Evolutionary conservation across 2,888 invertebrate species (phyloP).

Genomic region (Gryllus longicercus): DNA sequence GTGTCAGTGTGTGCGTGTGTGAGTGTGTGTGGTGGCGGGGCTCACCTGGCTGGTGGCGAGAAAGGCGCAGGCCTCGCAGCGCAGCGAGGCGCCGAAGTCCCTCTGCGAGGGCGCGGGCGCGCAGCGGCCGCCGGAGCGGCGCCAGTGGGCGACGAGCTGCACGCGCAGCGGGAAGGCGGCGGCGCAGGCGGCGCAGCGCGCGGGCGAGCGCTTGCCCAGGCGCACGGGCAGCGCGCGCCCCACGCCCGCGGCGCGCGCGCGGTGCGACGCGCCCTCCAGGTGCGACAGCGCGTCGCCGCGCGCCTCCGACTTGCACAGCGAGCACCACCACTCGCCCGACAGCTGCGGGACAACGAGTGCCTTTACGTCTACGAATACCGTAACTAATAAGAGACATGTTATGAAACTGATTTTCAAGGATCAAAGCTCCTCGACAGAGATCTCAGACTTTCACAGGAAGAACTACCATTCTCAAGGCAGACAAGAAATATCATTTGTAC

Average conservation of each 20-base stretch:
- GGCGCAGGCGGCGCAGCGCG: constrained; percentile 65
- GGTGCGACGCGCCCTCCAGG: constrained; percentile 62
- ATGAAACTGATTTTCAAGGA: no score
- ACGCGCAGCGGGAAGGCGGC: constrained; percentile 71
- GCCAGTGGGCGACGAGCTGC: constrained; percentile 63
- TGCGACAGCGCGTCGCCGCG: constrained; percentile 65
- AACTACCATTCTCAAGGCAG: no score
- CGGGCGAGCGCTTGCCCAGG: constrained; percentile 62
- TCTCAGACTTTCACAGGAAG: no score
- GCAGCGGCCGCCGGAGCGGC: constrained; percentile 52
- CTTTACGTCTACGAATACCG: no score
- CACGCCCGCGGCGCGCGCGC: constrained; percentile 69
- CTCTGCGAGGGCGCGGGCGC: constrained; percentile 55
- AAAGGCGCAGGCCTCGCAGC: constrained; percentile 59
- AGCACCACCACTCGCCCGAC: constrained; percentile 65
- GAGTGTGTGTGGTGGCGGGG: constrained; percentile 66
- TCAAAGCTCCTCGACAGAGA: no score
- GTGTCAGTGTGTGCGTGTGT: no score
- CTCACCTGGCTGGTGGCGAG: constrained; percentile 58
- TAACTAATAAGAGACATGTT: no score
- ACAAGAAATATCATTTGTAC: no score
- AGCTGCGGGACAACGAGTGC: constrained; percentile 27
- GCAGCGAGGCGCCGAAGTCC: constrained; percentile 61
- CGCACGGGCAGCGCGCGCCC: constrained; percentile 78
- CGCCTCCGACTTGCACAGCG: constrained; percentile 68